A percentile compares a stretch with the other conserved stretches of the same genome.
Conservation (phyloP, 2,113 vertebrate species). For the Synodontis membranacea region DNA sequence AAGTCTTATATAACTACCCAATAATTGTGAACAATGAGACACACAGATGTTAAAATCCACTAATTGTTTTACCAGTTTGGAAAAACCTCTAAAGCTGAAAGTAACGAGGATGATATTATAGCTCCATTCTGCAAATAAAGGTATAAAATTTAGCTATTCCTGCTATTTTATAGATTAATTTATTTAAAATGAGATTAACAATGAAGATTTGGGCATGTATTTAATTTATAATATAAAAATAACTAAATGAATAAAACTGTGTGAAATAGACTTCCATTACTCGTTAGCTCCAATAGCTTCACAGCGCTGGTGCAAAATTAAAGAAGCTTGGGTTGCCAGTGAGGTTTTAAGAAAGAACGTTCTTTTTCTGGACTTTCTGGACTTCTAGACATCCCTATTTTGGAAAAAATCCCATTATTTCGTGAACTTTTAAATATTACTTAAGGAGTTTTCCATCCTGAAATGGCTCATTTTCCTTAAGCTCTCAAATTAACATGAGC, state of each 20-base stretch:
- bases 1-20: neutral
- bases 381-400: neutral
- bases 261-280: neutral
- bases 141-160: neutral
- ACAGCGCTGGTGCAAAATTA: neutral
- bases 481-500: neutral
- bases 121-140: fast-evolving
- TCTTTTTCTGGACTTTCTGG: neutral
- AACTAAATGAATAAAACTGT: neutral
- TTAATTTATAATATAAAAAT: too few species aligned
- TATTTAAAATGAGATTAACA: neutral
- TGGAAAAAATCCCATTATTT: neutral
- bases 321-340: neutral
- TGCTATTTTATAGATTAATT: neutral
- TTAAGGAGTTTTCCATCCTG: too few species aligned
- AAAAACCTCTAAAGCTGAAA: neutral
- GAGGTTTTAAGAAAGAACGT: too few species aligned
- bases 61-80: constrained; percentile 8
- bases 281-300: neutral
- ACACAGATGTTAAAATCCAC: constrained; percentile 5
- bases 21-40: neutral
- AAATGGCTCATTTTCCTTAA: neutral
- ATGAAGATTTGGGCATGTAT: neutral
- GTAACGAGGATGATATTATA: neutral
- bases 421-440: neutral